Conservation (phyloP, 2,888 invertebrate species). For the Dexiosoma caninum region DNA sequence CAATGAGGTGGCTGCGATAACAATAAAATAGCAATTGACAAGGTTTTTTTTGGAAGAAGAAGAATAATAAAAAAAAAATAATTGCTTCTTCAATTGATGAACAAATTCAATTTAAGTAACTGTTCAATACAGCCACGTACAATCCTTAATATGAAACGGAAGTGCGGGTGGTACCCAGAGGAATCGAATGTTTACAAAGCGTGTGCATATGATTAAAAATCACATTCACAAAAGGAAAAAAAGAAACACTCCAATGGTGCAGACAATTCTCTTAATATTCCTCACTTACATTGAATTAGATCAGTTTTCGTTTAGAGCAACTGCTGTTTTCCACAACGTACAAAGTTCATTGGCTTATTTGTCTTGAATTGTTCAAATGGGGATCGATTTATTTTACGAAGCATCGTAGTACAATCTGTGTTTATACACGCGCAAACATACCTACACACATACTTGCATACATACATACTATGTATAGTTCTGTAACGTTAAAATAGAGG, state of each 20-base stretch:
- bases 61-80: too few species aligned
- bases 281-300: constrained; percentile 18
- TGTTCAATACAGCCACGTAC: constrained; percentile 4
- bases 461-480: background rate
- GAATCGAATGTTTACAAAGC: constrained; percentile 50
- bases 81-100: too few species aligned
- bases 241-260: background rate
- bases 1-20: too few species aligned
- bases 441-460: background rate
- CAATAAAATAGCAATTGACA: too few species aligned
- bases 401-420: background rate
- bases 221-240: constrained; percentile 25
- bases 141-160: constrained; percentile 41
- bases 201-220: constrained; percentile 49
- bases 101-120: background rate
- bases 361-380: background rate
- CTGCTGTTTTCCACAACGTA: background rate
- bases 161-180: constrained; percentile 49
- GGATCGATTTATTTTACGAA: constrained; percentile 19
- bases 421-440: too few species aligned
- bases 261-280: constrained; percentile 5
- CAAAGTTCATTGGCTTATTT: constrained; percentile 53
- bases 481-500: background rate
- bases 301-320: constrained; percentile 1
- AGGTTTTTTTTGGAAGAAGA: too few species aligned